phyloP scores from a whole-genome alignment of 2,113 vertebrate genomes.

The Bostrychus sinensis region DNA sequence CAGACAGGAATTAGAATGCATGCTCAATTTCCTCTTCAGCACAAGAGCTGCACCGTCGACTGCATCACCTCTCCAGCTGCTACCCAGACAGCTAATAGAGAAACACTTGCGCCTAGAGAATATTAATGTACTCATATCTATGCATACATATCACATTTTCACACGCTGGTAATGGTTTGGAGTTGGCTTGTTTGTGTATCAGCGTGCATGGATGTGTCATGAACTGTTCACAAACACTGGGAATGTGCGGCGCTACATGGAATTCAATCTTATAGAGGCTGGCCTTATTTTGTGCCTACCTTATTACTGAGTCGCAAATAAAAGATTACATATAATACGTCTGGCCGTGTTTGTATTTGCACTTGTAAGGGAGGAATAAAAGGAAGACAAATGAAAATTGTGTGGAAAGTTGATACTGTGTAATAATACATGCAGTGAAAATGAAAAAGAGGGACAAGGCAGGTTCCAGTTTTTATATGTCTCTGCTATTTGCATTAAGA shows the following conservation, averaged over 20 bases:
- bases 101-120: conserved; percentile 64
- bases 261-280: conserved; percentile 35
- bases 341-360: conserved; percentile 36
- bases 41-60: conserved; percentile 55
- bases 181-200: conserved; percentile 45
- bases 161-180: conserved; percentile 48
- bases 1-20: conserved; percentile 73
- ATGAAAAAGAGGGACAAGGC: not conserved
- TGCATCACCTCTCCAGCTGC: conserved; percentile 73
- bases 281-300: conserved; percentile 32
- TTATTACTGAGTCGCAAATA: conserved; percentile 45
- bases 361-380: conserved; percentile 30
- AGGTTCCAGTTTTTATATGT: conserved; percentile 1
- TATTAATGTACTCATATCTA: conserved; percentile 69
- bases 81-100: conserved; percentile 69
- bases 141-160: conserved; percentile 45
- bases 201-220: conserved; percentile 26
- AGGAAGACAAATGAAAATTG: conserved; percentile 39
- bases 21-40: conserved; percentile 69
- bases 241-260: conserved; percentile 21
- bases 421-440: conserved; percentile 29
- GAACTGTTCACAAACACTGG: conserved; percentile 47
- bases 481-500: conserved; percentile 21
- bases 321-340: conserved; percentile 54
- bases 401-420: conserved; percentile 22